Percentiles rank a stretch among this genome's conserved stretches.
Evolutionary conservation across 2,797 vertebrate species (phyloP).

Genomic region (Rachycentron canadum): DNA sequence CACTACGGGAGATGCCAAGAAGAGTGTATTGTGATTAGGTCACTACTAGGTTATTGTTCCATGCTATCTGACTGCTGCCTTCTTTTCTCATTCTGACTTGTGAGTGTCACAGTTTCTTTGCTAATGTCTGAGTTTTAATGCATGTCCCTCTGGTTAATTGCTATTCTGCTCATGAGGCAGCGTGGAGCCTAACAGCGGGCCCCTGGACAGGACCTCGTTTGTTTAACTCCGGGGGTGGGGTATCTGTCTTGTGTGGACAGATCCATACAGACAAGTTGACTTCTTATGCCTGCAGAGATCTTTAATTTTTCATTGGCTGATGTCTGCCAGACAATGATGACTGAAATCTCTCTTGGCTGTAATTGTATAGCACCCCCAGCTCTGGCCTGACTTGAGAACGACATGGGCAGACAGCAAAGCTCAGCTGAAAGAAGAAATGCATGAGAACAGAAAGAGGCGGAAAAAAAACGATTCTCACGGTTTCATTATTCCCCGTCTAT

Average conservation of each 20-base stretch:
- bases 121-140: slow-evolving; percentile 43
- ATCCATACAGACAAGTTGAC: slow-evolving; percentile 72
- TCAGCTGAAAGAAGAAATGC: slow-evolving; percentile 47
- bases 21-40: slow-evolving; percentile 54
- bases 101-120: slow-evolving; percentile 17
- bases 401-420: slow-evolving; percentile 38
- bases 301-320: slow-evolving; percentile 75
- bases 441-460: slow-evolving; percentile 6
- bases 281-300: slow-evolving; percentile 63
- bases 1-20: slow-evolving; percentile 49
- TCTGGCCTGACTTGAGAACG: slow-evolving; percentile 15
- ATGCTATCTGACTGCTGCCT: slow-evolving; percentile 4
- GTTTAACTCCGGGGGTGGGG: slow-evolving; percentile 65
- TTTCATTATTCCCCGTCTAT: slow-evolving; percentile 54
- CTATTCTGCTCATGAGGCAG: slow-evolving; percentile 73
- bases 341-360: slow-evolving; percentile 57
- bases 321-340: slow-evolving; percentile 70
- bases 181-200: slow-evolving; percentile 58
- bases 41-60: slow-evolving; percentile 28
- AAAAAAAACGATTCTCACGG: slow-evolving; percentile 39
- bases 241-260: slow-evolving; percentile 48
- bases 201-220: slow-evolving; percentile 74
- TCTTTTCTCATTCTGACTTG: slow-evolving; percentile 38
- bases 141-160: slow-evolving; percentile 66
- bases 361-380: slow-evolving; percentile 44